Percentiles rank a stretch among this genome's conserved stretches.
phyloP scores from a whole-genome alignment of 2,113 vertebrate species.

The human (Homo sapiens) region DNA sequence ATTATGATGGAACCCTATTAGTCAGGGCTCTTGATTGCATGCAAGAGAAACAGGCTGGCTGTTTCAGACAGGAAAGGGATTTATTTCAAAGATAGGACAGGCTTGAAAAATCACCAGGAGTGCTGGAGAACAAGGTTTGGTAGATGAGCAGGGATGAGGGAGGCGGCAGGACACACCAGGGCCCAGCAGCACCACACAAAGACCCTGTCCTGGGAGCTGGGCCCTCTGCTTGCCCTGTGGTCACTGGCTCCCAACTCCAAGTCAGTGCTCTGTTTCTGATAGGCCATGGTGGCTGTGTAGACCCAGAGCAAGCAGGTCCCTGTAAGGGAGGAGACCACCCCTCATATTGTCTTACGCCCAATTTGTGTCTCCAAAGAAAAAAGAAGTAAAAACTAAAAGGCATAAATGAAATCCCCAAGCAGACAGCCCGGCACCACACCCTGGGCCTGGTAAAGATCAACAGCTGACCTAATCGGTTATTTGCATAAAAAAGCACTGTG shows the following conservation, averaged over 20 bases:
- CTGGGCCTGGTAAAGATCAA: too few species aligned
- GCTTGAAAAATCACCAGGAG: too few species aligned
- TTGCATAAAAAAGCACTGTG: too few species aligned
- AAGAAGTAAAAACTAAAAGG: too few species aligned
- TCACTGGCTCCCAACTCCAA: background rate
- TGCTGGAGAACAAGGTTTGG: background rate
- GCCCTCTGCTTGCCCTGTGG: fast-evolving
- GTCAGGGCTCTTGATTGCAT: background rate
- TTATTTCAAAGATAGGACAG: background rate
- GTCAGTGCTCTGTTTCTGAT: background rate
- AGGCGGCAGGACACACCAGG: fast-evolving
- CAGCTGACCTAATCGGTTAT: too few species aligned
- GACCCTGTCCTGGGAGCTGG: too few species aligned
- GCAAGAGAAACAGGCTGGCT: background rate
- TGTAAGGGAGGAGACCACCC: too few species aligned
- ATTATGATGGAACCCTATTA: background rate
- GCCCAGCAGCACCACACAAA: background rate
- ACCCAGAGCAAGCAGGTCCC: background rate
- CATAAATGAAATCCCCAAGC: too few species aligned
- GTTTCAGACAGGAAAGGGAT: background rate
- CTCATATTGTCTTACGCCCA: too few species aligned
- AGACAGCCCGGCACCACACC: too few species aligned
- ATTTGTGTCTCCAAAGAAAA: too few species aligned
- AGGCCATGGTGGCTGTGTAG: fast-evolving
- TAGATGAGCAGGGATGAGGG: too few species aligned